Percentiles rank a stretch among this genome's conserved stretches.
These are phyloP conservation scores for Limenitis arthemis DNA, from an alignment of 2,888 invertebrate species.

Conservation along the genomic window DNA sequence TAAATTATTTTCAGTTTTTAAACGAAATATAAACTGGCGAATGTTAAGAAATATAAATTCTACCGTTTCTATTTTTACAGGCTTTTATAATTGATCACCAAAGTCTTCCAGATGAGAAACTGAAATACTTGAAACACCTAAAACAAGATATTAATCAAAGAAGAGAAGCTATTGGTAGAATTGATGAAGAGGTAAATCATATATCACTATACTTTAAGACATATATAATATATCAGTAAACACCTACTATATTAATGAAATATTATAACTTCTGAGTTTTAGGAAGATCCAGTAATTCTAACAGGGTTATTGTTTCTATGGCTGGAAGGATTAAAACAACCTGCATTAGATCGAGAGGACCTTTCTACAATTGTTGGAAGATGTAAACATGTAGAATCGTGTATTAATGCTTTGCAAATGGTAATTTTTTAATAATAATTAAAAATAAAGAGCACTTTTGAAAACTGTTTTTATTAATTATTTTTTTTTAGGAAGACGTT, in stretches of 20 bases:
- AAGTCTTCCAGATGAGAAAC: conserved; percentile 68
- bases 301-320: conserved; percentile 80
- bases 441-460: neutral
- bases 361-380: conserved; percentile 76
- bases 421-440: conserved; percentile 36
- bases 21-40: neutral
- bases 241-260: too few species aligned
- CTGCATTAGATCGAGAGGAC: conserved; percentile 76
- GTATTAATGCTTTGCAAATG: conserved; percentile 70
- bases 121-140: conserved; percentile 64
- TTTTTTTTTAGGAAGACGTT: conserved; percentile 71
- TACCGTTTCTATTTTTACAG: conserved; percentile 30
- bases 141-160: conserved; percentile 77
- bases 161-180: conserved; percentile 74
- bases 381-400: conserved; percentile 73
- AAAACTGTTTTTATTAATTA: neutral
- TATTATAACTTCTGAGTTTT: conserved; percentile 5
- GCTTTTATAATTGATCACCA: conserved; percentile 73
- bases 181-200: conserved; percentile 74
- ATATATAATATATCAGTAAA: too few species aligned
- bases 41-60: neutral
- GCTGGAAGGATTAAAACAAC: conserved; percentile 81
- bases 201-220: too few species aligned
- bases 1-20: too few species aligned
- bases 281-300: conserved; percentile 72